Base-by-base conservation (phyloP, 2,888 invertebrate species). In the Biston betularia region DNA sequence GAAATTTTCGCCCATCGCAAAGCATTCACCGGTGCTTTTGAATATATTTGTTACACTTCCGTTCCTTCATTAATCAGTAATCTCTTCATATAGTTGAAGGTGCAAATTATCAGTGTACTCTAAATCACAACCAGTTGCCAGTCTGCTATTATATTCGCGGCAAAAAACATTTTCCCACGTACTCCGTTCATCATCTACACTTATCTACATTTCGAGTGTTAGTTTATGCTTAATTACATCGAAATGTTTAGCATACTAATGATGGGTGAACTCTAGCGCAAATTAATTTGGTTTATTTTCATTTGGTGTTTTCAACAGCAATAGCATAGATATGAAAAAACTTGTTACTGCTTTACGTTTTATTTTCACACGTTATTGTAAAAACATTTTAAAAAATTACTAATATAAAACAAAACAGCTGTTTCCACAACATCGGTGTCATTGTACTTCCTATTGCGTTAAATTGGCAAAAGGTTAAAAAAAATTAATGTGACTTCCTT, bases 181-280 rank as follows among this genome's bases (percentile, higher is more conserved):
- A 40, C 35, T 55, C 67, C 45, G 67, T 63, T 59, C 63, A 68
- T 59, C 67, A 55, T 57, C 24, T 62, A n/a, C 44, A 57, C 35
- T 66, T 66, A 62, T 66, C 61, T 66, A 66, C 62, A 34, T 68
- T 72, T 72, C 59, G 61, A 70, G 69, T 72, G 73, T 74, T 72
- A 65, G 70, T 73, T 70, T 74, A 68, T 67, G 63, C 68, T 67
- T 67, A 63, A 74, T 70, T 72, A 73, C 69, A 63, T 63, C 60
- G 50, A 56, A 45, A 52, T 56, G 55, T 50, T 70, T 65, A 69
- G 64, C 66, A 68, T 66, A 67, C 63, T 70, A 69, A 69, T 69
- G 65, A 70, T 72, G 68, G 68, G 64, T 68, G 64, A 61, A 68
- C 61, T 68, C 64, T 55, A 53, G 8, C 52, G 35, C 48, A 63